A percentile compares a stretch with the other conserved stretches of the same genome.
Evolutionary conservation across 1,140 invertebrate species (phyloP).

Genomic region (Brachionus calyciflorus): DNA sequence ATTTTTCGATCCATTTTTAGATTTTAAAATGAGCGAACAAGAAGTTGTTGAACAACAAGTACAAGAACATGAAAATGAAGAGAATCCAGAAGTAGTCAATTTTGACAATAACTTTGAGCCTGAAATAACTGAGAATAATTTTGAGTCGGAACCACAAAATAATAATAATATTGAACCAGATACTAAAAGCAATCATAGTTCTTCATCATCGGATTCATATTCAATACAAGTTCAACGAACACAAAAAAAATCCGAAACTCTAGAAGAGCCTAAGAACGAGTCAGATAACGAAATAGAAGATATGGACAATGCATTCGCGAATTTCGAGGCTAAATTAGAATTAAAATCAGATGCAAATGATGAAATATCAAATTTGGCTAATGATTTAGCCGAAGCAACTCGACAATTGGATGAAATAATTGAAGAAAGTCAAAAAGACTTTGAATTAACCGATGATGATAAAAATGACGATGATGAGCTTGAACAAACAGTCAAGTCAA

Average conservation of each 20-base stretch:
- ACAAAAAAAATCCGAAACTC: background rate
- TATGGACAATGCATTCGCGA: conserved; percentile 18
- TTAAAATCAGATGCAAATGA: background rate
- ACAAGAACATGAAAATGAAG: background rate
- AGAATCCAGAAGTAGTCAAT: background rate
- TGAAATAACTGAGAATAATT: background rate
- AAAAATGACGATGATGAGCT: background rate
- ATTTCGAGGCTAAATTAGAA: background rate
- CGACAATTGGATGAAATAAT: background rate
- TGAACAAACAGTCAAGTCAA: background rate
- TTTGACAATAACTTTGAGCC: conserved; percentile 14
- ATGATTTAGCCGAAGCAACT: conserved; percentile 25
- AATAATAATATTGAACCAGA: background rate
- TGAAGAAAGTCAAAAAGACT: background rate
- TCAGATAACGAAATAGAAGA: conserved; percentile 32
- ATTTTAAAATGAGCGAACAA: conserved; percentile 33
- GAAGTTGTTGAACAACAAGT: no score
- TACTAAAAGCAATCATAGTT: background rate
- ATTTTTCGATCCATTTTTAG: conserved; percentile 20
- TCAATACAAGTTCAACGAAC: background rate
- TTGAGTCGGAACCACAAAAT: background rate
- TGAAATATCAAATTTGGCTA: background rate
- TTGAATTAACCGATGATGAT: no score
- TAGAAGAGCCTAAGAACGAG: background rate
- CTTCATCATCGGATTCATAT: conserved; percentile 12